Evolutionary conservation across 2,113 vertebrate genomes (phyloP).

Genomic region (Isurus oxyrinchus): DNA sequence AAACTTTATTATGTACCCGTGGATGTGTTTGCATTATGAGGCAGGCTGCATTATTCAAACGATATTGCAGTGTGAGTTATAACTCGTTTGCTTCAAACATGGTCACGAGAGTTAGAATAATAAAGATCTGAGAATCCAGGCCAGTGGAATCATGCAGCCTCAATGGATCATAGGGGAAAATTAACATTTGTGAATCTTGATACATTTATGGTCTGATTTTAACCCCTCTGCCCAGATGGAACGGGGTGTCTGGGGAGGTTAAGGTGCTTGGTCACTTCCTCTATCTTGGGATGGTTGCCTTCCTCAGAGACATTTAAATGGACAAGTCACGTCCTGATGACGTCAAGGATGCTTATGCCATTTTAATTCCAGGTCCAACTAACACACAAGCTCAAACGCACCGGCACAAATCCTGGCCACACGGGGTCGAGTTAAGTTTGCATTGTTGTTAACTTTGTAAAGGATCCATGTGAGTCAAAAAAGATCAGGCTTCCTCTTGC

Average conservation of each 20-base stretch:
- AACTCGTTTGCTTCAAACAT: not conserved
- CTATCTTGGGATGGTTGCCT: not conserved
- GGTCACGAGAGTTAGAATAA: not conserved
- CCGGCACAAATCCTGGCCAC: not conserved
- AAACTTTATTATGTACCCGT: not conserved
- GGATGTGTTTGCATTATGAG: not conserved
- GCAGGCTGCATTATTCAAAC: not conserved
- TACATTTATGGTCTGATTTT: not conserved
- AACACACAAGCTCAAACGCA: not conserved
- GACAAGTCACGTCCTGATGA: not conserved
- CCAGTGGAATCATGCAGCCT: not conserved
- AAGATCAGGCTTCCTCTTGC: not conserved
- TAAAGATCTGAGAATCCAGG: not conserved
- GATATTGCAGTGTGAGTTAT: not conserved
- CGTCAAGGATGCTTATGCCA: not conserved
- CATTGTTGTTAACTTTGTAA: not conserved
- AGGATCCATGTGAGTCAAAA: not conserved
- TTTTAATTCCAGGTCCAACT: not conserved
- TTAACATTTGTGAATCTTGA: not conserved
- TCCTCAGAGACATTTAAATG: not conserved
- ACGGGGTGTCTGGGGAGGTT: not conserved
- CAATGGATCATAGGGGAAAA: not conserved
- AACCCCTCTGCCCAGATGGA: not conserved
- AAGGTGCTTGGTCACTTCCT: not conserved
- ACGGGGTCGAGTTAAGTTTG: not conserved